Base-by-base conservation (phyloP, 1,140 invertebrate genomes). In the Hesperophylax magnus region DNA sequence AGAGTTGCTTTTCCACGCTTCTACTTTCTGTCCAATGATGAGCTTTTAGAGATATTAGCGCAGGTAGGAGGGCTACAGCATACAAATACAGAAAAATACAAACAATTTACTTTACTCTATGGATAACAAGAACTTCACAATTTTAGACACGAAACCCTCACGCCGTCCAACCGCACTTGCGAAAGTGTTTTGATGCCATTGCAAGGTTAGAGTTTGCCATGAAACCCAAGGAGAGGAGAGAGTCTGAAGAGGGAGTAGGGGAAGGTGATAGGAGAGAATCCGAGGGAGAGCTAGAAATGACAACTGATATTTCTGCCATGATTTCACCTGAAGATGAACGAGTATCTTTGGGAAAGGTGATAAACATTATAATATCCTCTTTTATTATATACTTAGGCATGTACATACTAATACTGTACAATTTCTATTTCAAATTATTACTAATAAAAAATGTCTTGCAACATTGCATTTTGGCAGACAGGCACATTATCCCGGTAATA, bases 101-200 rank as follows among this genome's bases (percentile, higher is more conserved):
- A 39, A 5, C 34, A 39, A 4, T 39, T 39, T 39, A 39, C 34
- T 9, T 14, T 14, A 14, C 39, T 14, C 3, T 39, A 47, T 2
- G 39, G 39, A 9, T 47, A 47, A 2, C 39, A 47, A 47, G 9
- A 47, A 47, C 39, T 47, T 47, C 8, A 47, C 9, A 9, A 47
- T 47, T 47, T 47, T 87, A 95, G 92, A 96, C 95, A 0, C 91
- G 94, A 81, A 96, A 97, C 88, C 95, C 96, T 0, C 93, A 95
- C 82, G 96, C 96, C 1, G 96, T 98, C 0, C 96, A 98, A 86
- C 97, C 97, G n/a, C 97, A 98, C 92, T 90, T 99, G 74, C 98
- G 98, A 91, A 99, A 99, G 86, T 98, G 97, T 87, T 98, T 98
- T 89, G 96, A 97, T 88, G 96, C 97, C 52, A 98, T 99, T 81